These are phyloP conservation scores for Eupithecia insigniata DNA, from an alignment of 2,888 invertebrate species.

Conservation along the genomic window DNA sequence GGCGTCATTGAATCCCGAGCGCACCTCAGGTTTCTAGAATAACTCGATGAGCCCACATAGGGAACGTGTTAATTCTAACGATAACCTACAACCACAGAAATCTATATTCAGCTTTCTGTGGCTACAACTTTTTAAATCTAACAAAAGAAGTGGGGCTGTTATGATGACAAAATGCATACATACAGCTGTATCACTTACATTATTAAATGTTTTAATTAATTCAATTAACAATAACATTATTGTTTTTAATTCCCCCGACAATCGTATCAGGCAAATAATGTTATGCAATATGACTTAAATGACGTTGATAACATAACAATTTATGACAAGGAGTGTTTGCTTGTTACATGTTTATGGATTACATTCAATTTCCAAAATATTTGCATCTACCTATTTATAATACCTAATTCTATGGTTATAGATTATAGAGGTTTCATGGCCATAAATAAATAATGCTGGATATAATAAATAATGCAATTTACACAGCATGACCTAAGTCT, in stretches of 20 bases:
- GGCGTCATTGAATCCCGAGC: too few species aligned
- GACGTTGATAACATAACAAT: constrained; percentile 56
- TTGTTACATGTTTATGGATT: constrained; percentile 57
- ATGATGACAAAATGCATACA: neutral
- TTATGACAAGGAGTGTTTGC: constrained; percentile 56
- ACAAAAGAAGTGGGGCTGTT: neutral
- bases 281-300: constrained; percentile 56
- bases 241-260: constrained; percentile 28
- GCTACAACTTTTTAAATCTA: neutral
- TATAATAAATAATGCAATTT: too few species aligned
- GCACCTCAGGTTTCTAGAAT: too few species aligned
- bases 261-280: constrained; percentile 59
- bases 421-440: too few species aligned
- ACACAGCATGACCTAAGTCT: too few species aligned
- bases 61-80: neutral
- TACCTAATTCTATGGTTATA: too few species aligned
- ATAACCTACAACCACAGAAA: too few species aligned
- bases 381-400: too few species aligned
- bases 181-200: constrained; percentile 8
- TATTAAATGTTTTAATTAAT: constrained; percentile 24
- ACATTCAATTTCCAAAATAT: constrained; percentile 19
- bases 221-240: constrained; percentile 17
- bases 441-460: too few species aligned
- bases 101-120: too few species aligned
- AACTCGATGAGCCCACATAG: too few species aligned